Conservation (phyloP, 1,140 invertebrate species). For the Drosophila bocqueti region DNA sequence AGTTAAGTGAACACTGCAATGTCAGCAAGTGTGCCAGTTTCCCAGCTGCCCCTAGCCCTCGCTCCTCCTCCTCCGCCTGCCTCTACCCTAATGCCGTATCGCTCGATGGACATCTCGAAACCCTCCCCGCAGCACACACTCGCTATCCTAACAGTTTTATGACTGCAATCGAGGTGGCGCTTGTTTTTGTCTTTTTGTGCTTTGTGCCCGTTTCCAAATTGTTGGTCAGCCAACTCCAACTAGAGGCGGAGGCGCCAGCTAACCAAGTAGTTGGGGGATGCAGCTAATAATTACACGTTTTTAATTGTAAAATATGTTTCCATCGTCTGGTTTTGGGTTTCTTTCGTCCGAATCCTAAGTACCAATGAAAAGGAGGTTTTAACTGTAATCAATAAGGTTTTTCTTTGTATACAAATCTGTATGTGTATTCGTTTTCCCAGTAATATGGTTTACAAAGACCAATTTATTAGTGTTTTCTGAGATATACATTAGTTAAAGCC, state of each 20-base stretch:
- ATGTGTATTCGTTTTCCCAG: background rate
- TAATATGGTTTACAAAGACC: background rate
- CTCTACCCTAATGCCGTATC: constrained; percentile 21
- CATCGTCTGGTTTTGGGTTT: background rate
- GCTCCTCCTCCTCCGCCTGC: background rate
- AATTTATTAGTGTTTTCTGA: background rate
- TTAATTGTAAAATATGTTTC: background rate
- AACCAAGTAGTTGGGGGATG: background rate
- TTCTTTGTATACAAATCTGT: background rate
- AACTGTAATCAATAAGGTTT: background rate
- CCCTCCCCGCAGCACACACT: constrained; percentile 12
- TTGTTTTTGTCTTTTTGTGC: constrained; percentile 41
- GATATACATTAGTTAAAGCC: background rate
- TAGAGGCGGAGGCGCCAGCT: background rate
- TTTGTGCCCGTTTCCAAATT: constrained; percentile 35
- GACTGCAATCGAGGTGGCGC: constrained; percentile 42
- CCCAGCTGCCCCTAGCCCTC: constrained; percentile 25
- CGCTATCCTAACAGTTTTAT: constrained; percentile 18
- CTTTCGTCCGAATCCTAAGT: background rate
- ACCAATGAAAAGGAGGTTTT: too few relatives aligned
- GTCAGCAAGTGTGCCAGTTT: constrained; percentile 51
- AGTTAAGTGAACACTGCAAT: constrained; percentile 43
- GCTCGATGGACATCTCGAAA: constrained; percentile 41
- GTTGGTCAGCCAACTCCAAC: constrained; percentile 28
- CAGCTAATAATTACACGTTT: constrained; percentile 9